Evolutionary conservation across 2,113 vertebrate genomes (phyloP).

Genomic region (Tragelaphus imberbis): DNA sequence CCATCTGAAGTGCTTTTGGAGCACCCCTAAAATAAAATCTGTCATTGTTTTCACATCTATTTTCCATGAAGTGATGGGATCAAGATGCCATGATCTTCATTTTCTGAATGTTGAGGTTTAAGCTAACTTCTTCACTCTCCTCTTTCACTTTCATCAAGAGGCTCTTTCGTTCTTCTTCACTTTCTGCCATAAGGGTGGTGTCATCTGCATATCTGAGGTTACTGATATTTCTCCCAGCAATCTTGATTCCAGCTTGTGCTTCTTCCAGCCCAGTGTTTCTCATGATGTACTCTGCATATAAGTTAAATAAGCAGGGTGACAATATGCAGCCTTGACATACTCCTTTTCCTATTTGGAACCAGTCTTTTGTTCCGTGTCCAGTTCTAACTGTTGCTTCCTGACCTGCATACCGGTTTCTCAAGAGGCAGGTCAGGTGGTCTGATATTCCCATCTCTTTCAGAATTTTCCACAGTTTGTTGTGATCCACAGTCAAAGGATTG

Average conservation of each 20-base stretch:
- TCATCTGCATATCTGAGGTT: too few species aligned
- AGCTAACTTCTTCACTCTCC: not conserved
- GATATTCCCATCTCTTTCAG: not conserved
- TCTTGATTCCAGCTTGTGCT: not conserved
- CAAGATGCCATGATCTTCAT: not conserved
- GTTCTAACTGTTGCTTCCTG: not conserved
- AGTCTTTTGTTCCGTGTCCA: not conserved
- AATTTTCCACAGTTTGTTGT: not conserved
- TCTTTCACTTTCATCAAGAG: not conserved
- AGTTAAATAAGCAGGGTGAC: not conserved
- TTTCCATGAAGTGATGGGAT: not conserved
- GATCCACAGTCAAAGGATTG: not conserved
- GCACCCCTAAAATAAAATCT: not conserved
- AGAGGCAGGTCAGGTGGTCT: not conserved
- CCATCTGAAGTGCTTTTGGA: too few species aligned
- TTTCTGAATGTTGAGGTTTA: not conserved
- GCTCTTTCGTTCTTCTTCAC: not conserved
- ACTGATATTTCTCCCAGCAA: not conserved
- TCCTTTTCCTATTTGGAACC: not conserved
- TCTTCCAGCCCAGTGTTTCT: not conserved
- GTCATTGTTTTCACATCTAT: not conserved
- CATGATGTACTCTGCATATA: not conserved
- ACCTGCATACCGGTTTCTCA: not conserved
- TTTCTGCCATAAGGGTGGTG: not conserved
- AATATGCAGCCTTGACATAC: fast-evolving